Conservation (phyloP, 37 sponge, comb jelly and placozoan species). For the Diacarnus erythraeanus region DNA sequence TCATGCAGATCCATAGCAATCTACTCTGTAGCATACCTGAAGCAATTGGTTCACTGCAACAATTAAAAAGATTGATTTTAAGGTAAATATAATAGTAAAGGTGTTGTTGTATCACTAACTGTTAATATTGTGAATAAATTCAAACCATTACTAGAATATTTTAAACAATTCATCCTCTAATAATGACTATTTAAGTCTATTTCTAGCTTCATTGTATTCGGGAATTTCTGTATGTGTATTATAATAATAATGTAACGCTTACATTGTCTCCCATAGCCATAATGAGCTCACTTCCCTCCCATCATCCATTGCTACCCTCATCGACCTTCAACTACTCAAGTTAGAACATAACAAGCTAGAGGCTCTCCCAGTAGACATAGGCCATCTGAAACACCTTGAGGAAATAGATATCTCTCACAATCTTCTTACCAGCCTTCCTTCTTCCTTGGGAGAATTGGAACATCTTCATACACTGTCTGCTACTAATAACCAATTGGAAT, state of each 20-base stretch:
- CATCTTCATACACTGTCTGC: conserved; percentile 20
- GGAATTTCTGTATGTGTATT: neutral
- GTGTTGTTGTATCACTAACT: neutral
- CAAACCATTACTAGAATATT: neutral
- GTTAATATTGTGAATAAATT: neutral
- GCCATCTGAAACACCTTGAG: conserved; percentile 17
- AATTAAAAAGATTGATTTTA: conserved; percentile 59
- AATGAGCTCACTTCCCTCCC: conserved; percentile 48
- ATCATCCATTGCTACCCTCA: conserved; percentile 24
- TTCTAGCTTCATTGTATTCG: neutral
- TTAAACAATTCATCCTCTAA: too few relatives aligned
- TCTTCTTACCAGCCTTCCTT: conserved; percentile 43
- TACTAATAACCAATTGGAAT: conserved; percentile 43
- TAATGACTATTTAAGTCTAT: too few relatives aligned
- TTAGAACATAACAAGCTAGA: conserved; percentile 73
- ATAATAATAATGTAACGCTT: neutral
- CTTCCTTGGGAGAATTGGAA: conserved; percentile 32
- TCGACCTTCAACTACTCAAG: conserved; percentile 35
- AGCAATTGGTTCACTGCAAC: conserved; percentile 53
- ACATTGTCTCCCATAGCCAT: conserved; percentile 43
- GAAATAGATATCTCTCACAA: conserved; percentile 75
- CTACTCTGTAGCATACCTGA: conserved; percentile 51
- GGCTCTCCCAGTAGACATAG: conserved; percentile 35
- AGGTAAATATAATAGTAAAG: conserved; percentile 53
- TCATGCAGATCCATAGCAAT: conserved; percentile 68